Conservation (phyloP, 2,113 vertebrate species). For the Nibea coibor region DNA sequence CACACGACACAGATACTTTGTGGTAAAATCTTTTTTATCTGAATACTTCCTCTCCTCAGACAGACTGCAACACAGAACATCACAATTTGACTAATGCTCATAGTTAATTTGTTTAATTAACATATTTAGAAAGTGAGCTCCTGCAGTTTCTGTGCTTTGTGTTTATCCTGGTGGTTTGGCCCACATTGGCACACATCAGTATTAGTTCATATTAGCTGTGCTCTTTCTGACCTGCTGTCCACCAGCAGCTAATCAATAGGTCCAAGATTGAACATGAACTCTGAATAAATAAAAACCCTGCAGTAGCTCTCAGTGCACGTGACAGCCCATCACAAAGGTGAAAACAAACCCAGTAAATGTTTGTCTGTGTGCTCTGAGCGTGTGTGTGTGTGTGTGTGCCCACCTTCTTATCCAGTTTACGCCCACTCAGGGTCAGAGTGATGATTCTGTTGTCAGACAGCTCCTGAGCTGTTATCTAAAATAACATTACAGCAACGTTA, state of each 20-base stretch:
- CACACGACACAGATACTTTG: constrained; percentile 30
- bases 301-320: not conserved
- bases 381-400: too few relatives aligned
- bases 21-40: not conserved
- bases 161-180: not conserved
- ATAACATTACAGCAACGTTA: constrained; percentile 49
- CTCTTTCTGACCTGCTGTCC: constrained; percentile 3
- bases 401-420: constrained; percentile 88
- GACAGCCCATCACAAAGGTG: constrained; percentile 29
- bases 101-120: constrained; percentile 1
- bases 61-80: not conserved
- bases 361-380: constrained; percentile 21
- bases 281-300: not conserved
- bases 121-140: not conserved
- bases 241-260: too few relatives aligned
- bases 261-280: too few relatives aligned
- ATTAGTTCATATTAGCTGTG: constrained; percentile 21
- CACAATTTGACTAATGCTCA: not conserved
- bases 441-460: constrained; percentile 98
- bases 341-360: constrained; percentile 44
- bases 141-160: not conserved
- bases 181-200: not conserved
- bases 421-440: constrained; percentile 93
- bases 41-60: not conserved
- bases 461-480: constrained; percentile 95